A percentile compares a stretch with the other conserved stretches of the same genome.
These are phyloP conservation scores for Acrobasis repandana DNA, from an alignment of 2,888 invertebrate genomes.

Conservation along the genomic window DNA sequence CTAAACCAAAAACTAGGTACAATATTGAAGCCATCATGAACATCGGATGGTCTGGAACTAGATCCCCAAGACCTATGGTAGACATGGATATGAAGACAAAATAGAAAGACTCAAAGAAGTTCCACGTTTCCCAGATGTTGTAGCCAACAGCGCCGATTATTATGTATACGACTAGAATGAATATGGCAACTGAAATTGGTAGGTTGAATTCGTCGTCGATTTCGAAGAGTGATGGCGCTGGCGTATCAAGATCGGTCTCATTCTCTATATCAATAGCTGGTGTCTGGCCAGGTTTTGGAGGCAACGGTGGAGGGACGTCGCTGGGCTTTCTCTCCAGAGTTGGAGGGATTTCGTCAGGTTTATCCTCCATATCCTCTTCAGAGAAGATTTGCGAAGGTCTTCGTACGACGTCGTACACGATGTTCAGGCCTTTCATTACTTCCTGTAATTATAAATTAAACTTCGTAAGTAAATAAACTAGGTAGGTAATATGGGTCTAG, in stretches of 20 bases:
- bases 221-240: conserved; percentile 89
- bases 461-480: too few species aligned
- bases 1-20: conserved; percentile 96
- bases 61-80: conserved; percentile 98
- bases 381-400: conserved; percentile 86
- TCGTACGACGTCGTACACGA: conserved; percentile 90
- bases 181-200: conserved; percentile 94
- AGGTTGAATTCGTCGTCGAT: conserved; percentile 97
- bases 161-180: conserved; percentile 92
- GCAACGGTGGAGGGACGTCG: conserved; percentile 71
- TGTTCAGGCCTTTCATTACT: conserved; percentile 91
- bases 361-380: conserved; percentile 73
- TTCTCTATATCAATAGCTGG: conserved; percentile 53
- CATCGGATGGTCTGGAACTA: conserved; percentile 93
- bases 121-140: conserved; percentile 92
- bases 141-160: conserved; percentile 93
- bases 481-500: too few species aligned
- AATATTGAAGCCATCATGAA: conserved; percentile 96
- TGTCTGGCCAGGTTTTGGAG: conserved; percentile 65
- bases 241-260: conserved; percentile 87
- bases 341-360: conserved; percentile 45
- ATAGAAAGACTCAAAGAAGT: conserved; percentile 96
- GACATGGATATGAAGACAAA: conserved; percentile 98
- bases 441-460: conserved; percentile 80
- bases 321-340: conserved; percentile 58